A percentile compares a stretch with the other conserved stretches of the same genome.
Conservation (phyloP, 1,140 invertebrate genomes). For the Ctenoplectra terminalis region DNA sequence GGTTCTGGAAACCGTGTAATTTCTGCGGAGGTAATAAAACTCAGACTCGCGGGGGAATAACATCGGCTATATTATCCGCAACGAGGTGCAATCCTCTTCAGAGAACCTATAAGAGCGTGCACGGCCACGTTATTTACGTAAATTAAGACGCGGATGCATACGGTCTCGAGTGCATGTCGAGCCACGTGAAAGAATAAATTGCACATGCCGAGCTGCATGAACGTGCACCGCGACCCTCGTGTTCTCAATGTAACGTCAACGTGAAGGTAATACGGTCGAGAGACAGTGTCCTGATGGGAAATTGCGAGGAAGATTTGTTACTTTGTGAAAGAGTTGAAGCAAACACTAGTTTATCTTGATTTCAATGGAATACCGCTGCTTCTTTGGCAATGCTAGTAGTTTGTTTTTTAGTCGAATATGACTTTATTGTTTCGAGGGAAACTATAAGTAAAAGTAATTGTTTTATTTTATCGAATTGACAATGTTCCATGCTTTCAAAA, state of each 20-base stretch:
- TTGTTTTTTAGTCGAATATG: no score
- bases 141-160: constrained; percentile 34
- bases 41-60: constrained; percentile 67
- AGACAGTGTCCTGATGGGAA: not conserved
- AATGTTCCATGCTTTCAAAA: no score
- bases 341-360: not conserved
- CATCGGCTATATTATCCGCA: constrained; percentile 73
- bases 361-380: not conserved
- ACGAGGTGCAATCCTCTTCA: constrained; percentile 54
- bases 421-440: no score
- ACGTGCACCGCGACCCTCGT: not conserved
- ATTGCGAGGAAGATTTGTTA: not conserved
- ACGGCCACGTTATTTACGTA: constrained; percentile 26
- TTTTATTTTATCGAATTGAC: no score
- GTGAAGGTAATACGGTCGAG: not conserved
- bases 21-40: constrained; percentile 73
- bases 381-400: not conserved
- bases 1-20: constrained; percentile 68
- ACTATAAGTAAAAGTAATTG: no score
- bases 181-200: constrained; percentile 31
- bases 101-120: constrained; percentile 1
- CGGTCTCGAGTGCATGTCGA: not conserved
- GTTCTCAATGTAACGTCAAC: not conserved
- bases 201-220: not conserved
- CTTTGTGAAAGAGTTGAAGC: not conserved